phyloP scores from a whole-genome alignment of 2,797 vertebrate genomes.

The Neomorphus geoffroyi region DNA sequence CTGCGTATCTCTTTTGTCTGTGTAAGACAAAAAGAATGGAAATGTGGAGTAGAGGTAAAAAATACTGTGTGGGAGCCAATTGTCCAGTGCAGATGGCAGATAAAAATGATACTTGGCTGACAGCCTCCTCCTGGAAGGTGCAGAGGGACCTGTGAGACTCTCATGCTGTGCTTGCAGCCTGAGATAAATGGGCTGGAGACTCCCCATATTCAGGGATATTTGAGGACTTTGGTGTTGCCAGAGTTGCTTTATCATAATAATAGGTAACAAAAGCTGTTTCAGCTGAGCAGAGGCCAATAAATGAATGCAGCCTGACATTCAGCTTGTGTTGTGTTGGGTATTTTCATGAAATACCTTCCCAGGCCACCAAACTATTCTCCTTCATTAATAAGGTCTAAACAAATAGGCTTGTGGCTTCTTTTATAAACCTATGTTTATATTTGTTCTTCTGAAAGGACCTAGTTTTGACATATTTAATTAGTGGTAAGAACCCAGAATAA shows the following conservation, averaged over 20 bases:
- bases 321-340: not conserved
- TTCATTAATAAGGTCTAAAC: not conserved
- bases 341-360: not conserved
- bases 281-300: not conserved
- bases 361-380: not conserved
- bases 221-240: not conserved
- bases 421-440: not conserved
- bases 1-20: not conserved
- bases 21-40: not conserved
- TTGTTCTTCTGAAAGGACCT: not conserved
- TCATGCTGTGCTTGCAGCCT: accelerated
- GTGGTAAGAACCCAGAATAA: not conserved
- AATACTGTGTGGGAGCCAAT: not conserved
- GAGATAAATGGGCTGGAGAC: not conserved
- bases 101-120: not conserved
- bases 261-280: not conserved
- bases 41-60: not conserved
- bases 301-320: not conserved
- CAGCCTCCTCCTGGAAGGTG: not conserved
- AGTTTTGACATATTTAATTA: conserved; percentile 15
- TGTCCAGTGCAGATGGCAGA: not conserved
- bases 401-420: not conserved
- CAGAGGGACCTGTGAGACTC: not conserved
- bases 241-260: not conserved
- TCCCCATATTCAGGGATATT: not conserved